Base-by-base conservation (phyloP, 2,113 vertebrate genomes). In the Delphinus delphis region DNA sequence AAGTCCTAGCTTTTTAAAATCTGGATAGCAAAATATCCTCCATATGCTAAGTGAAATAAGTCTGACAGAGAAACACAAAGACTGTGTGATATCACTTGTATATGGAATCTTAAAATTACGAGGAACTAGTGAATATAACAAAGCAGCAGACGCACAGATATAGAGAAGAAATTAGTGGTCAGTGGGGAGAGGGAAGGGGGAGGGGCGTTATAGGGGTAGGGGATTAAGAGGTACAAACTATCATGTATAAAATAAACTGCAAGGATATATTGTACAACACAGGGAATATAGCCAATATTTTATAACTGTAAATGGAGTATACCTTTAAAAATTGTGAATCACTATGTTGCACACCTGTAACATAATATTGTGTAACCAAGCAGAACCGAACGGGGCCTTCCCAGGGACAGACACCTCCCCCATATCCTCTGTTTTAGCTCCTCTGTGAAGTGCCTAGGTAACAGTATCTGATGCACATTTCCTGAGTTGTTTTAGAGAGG, bases 1-100 rank as follows among this genome's bases (percentile, higher is more conserved):
- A 81, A 71, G 13, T 50, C 47, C 41, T 70, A 44, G 79, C 55
- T 91, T 96, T 97, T 58, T 70, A 90, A 76, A 55, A n/a, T 65
- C 44, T n/a, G n/a, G 53, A 6, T 21, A 50, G 26, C 53, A 25
- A 36, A 55, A 58, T 58, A 58, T 23, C 20, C 21, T 80, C 21
- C 33, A 80, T 58, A 58, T 80, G 76, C 33, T 36, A 80, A 80
- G 77, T 80, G 53, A 80, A 58, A 38, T 26, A 36, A 58, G 13
- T 80, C 21, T 26, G 21, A 53, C 50, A 77, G 60, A n/a, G 31
- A 67, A 80, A 80, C 33, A 36, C 77, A 80, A 58, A 58, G 28
- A 65, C 63, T 31, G 13, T 65, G 11, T 65, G 28, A 31, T 65
- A 65, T 38, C 33, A 38, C 53, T 58, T 15, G 21, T 38, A 80